Evolutionary conservation across 2,113 vertebrate genomes (phyloP).

Genomic region (Alexandromys fortis): DNA sequence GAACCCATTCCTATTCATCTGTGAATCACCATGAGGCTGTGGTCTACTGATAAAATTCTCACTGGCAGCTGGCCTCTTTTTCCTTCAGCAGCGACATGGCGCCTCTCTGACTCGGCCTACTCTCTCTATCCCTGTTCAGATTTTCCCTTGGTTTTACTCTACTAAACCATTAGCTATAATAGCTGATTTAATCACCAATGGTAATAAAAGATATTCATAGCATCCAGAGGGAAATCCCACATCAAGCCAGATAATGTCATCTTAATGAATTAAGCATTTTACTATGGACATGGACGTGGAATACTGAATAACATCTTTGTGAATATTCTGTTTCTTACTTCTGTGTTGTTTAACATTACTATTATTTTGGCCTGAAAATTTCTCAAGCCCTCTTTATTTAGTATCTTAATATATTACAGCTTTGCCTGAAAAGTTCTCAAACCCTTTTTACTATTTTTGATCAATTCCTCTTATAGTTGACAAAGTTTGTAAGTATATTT

Average conservation of each 20-base stretch:
- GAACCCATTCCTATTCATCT: no score
- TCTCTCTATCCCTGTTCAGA: no score
- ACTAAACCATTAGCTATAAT: no score
- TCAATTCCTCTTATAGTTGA: background rate
- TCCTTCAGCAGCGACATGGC: no score
- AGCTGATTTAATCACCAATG: no score
- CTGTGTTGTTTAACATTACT: background rate
- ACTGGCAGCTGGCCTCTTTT: no score
- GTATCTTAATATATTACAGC: background rate
- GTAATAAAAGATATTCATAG: no score
- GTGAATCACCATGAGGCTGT: no score
- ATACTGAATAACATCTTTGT: background rate
- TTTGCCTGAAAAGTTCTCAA: background rate
- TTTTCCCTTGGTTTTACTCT: no score
- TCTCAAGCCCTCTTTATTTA: background rate
- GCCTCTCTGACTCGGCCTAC: no score
- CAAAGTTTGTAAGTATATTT: background rate
- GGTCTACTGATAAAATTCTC: no score
- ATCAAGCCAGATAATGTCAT: background rate
- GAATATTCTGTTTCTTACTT: background rate
- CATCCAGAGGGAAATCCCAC: no score
- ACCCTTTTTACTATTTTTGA: background rate
- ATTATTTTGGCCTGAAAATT: background rate
- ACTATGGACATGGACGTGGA: background rate
- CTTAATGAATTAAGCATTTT: background rate